Evolutionary conservation across 2,113 vertebrate genomes (phyloP).

Genomic region (Chaetops frenatus): DNA sequence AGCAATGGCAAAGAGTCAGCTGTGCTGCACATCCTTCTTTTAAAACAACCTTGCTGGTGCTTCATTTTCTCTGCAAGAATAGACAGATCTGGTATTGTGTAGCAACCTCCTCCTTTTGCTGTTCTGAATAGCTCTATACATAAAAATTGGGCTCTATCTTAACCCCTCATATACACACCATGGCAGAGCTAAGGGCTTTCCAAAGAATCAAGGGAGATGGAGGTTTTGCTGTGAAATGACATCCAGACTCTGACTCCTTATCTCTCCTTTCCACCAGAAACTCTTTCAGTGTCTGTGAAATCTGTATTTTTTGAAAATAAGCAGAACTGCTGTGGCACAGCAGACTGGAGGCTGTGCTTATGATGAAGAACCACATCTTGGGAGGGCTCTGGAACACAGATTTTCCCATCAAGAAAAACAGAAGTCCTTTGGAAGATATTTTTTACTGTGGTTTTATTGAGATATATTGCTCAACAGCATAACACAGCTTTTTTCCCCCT

Average conservation of each 20-base stretch:
- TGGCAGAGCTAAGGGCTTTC: background rate
- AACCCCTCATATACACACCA: background rate
- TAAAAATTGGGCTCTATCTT: background rate
- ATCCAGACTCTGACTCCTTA: background rate
- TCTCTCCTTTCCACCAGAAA: background rate
- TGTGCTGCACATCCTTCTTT: background rate
- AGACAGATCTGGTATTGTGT: background rate
- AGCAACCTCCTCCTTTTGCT: background rate
- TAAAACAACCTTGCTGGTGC: background rate
- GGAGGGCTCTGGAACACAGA: background rate
- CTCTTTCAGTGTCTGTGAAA: background rate
- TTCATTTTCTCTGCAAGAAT: background rate
- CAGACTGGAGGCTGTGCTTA: background rate
- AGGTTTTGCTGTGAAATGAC: background rate
- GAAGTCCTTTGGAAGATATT: background rate
- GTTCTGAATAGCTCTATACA: background rate
- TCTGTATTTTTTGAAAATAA: background rate
- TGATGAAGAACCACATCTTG: background rate
- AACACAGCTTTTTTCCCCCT: background rate
- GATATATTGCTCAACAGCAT: rapidly evolving
- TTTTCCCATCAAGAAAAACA: background rate
- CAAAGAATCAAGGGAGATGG: background rate
- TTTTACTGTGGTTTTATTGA: background rate
- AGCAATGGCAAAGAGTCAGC: background rate
- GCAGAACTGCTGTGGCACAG: background rate